Percentiles rank a stretch among this genome's conserved stretches.
phyloP scores from a whole-genome alignment of 2,797 vertebrate species.

The Poeciliopsis presidionis region DNA sequence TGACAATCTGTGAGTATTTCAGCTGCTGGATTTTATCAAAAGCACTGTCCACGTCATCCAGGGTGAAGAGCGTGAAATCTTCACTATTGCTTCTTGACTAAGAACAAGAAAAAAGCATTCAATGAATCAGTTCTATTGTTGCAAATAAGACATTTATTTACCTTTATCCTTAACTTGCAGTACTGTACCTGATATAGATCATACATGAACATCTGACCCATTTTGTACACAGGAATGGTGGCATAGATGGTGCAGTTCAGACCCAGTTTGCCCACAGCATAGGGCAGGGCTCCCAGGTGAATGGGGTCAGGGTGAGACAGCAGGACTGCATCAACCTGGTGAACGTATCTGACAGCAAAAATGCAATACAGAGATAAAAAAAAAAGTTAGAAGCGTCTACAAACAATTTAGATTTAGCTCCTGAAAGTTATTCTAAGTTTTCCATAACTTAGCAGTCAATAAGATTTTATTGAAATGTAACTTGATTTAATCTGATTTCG shows the following conservation, averaged over 20 bases:
- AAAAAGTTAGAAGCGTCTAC: background rate
- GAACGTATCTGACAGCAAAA: constrained; percentile 85
- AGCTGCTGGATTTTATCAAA: constrained; percentile 99
- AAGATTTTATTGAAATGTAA: background rate
- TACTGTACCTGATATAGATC: constrained; percentile 98
- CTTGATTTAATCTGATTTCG: background rate
- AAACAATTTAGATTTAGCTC: background rate
- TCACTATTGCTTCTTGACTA: constrained; percentile 98
- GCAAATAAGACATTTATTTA: background rate
- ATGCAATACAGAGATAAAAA: background rate
- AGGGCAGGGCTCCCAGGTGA: constrained; percentile 94
- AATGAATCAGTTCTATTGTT: background rate
- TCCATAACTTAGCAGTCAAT: background rate
- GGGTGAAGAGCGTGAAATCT: constrained; percentile 93
- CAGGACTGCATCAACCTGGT: constrained; percentile 96
- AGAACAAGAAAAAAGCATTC: constrained; percentile 31
- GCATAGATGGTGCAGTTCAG: constrained; percentile 98
- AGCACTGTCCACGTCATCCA: constrained; percentile 96
- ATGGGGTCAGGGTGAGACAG: constrained; percentile 96
- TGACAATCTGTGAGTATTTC: constrained; percentile 98
- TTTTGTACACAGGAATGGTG: constrained; percentile 98
- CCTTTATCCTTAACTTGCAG: constrained; percentile 14
- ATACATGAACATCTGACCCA: constrained; percentile 99
- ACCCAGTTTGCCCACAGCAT: constrained; percentile 96
- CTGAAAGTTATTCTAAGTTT: background rate